Base-by-base conservation (phyloP, 2,888 invertebrate genomes). In the Pteria penguin region DNA sequence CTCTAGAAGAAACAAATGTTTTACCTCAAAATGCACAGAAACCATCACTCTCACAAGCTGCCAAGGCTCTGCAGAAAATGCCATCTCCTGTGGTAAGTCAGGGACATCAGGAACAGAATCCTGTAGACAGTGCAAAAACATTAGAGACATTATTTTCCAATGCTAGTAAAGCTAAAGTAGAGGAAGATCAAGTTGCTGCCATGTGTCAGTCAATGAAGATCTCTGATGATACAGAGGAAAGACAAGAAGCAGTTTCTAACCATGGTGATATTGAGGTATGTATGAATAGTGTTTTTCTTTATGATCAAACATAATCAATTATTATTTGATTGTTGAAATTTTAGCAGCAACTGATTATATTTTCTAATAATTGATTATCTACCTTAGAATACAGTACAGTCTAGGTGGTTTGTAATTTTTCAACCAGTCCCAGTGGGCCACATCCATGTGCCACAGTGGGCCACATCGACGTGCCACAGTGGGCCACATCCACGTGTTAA, bases 171-270 rank as follows among this genome's bases (percentile, higher is more conserved):
- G 66, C 78, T 72, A 24, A 78, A 78, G n/a, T 71, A 1, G 62
- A 75, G 0, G 80, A 81, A 60, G 80, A 83, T 77, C 83, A 86
- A 57, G 83, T 86, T 75, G 70, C 84, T 14, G 82, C 85, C 31
- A 83, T 84, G 81, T 74, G 85, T 69, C 82, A 83, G 55, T 80
- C 81, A 26, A 60, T 86, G n/a, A 73, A 80, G 68, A 68, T 80
- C 5, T 71, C 75, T 1, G 54, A 65, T 22, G 68, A 74, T n/a
- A 69, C 72, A 4, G 26, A 69, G 22, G 71, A 72, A 29, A 72
- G 72, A 45, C 71, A 79, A 18, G 70, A 72, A 29, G 32, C 72
- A 11, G 55, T 52, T 22, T 14, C 31, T 22, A 45, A 45, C 45
- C 45, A 45, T 18, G 27, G 32, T 57, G 24, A 2, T 45, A 32